Evolutionary conservation across 1,140 invertebrate species (phyloP).

Genomic region (Brachystomella parvula): DNA sequence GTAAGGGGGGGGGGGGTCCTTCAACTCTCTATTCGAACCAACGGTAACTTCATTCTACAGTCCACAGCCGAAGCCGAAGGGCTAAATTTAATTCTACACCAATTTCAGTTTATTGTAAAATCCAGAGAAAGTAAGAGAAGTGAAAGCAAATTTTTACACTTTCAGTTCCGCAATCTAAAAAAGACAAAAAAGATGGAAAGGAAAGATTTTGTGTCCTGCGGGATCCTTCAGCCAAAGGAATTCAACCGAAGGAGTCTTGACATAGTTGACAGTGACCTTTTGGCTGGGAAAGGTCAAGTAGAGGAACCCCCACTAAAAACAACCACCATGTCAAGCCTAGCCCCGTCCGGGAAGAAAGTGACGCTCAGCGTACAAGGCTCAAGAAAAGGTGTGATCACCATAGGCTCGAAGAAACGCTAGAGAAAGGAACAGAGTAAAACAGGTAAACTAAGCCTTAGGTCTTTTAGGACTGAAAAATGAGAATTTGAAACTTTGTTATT

Average conservation of each 20-base stretch:
- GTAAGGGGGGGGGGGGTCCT: no score
- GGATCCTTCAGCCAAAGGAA: constrained; percentile 2
- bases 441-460: no score
- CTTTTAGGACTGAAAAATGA: no score
- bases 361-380: no score
- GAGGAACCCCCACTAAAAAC: background rate
- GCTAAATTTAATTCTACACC: no score
- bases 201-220: background rate
- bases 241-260: background rate
- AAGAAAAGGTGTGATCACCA: constrained; percentile 35
- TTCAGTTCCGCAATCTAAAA: background rate
- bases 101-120: no score
- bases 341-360: background rate
- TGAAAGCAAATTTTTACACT: no score
- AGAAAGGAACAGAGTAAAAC: constrained; percentile 51
- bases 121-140: no score
- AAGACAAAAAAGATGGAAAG: background rate
- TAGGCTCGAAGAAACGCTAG: constrained; percentile 50
- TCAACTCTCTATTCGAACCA: no score
- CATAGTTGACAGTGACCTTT: background rate
- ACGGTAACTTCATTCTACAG: no score
- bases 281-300: background rate
- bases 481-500: no score
- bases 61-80: no score
- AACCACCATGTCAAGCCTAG: background rate